phyloP scores from a whole-genome alignment of 2,888 invertebrate species.

The Polyommatus iphigenia region DNA sequence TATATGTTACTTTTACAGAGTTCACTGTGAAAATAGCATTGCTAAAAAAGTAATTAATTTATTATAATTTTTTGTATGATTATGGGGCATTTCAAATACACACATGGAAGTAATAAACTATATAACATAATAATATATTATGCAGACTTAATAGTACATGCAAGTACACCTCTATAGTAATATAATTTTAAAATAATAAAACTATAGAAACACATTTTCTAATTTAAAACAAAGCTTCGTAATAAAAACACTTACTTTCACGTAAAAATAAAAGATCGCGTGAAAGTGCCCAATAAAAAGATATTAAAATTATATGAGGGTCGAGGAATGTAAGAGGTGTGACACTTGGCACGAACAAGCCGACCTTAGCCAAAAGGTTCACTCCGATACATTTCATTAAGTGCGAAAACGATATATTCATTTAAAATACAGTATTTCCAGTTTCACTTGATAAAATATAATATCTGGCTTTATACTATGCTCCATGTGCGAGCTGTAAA shows the following conservation, averaged over 20 bases:
- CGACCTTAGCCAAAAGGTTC: not conserved
- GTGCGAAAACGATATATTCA: not conserved
- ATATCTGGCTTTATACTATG: no score
- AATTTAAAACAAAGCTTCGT: not conserved
- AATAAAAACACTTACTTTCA: not conserved
- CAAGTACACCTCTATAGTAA: not conserved
- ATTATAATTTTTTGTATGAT: no score
- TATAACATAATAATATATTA: no score
- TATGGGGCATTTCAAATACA: no score
- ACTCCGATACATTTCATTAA: not conserved
- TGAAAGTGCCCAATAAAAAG: not conserved
- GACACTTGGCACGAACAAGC: conserved; percentile 2
- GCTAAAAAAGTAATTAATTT: no score
- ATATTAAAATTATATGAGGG: conserved; percentile 7
- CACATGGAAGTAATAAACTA: no score
- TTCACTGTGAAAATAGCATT: no score
- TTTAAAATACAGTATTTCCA: not conserved
- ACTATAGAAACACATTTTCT: not conserved
- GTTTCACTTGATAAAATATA: not conserved
- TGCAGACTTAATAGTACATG: no score
- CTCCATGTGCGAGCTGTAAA: no score
- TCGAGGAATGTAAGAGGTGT: not conserved
- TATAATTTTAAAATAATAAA: not conserved
- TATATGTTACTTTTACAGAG: no score
- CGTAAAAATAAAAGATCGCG: conserved; percentile 1